These are phyloP conservation scores for Vidua chalybeata DNA, from an alignment of 2,113 vertebrate genomes.

Conservation along the genomic window DNA sequence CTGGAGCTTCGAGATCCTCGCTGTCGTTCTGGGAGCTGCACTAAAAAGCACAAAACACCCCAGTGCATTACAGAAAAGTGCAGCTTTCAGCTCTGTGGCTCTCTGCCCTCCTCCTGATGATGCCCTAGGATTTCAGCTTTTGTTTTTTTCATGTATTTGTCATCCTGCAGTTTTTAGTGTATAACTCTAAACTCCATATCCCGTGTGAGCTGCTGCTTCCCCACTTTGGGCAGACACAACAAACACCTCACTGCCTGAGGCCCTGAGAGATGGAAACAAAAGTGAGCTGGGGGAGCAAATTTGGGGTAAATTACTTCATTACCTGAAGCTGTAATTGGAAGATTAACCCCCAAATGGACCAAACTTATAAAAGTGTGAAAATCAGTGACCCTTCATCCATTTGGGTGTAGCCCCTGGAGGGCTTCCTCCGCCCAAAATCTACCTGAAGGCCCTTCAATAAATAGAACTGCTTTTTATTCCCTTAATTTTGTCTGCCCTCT, in stretches of 20 bases:
- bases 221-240: background rate
- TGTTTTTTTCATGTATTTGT: background rate
- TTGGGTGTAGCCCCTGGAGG: background rate
- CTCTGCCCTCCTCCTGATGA: background rate
- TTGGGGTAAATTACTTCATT: background rate
- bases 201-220: background rate
- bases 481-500: background rate
- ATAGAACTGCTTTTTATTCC: background rate
- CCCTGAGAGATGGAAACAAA: background rate
- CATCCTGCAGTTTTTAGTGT: background rate
- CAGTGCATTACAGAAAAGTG: rapidly evolving
- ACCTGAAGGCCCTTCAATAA: background rate
- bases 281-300: background rate
- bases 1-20: background rate
- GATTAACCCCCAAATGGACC: background rate
- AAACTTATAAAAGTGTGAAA: background rate
- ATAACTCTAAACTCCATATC: rapidly evolving
- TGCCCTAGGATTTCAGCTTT: background rate
- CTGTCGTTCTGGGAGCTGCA: background rate
- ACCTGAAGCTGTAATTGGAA: background rate
- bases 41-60: background rate
- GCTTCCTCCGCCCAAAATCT: background rate
- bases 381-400: rapidly evolving
- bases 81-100: background rate
- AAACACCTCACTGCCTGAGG: background rate